A percentile compares a stretch with the other conserved stretches of the same genome.
phyloP scores from a whole-genome alignment of 2,797 vertebrate species.

The Epinephelus coioides region DNA sequence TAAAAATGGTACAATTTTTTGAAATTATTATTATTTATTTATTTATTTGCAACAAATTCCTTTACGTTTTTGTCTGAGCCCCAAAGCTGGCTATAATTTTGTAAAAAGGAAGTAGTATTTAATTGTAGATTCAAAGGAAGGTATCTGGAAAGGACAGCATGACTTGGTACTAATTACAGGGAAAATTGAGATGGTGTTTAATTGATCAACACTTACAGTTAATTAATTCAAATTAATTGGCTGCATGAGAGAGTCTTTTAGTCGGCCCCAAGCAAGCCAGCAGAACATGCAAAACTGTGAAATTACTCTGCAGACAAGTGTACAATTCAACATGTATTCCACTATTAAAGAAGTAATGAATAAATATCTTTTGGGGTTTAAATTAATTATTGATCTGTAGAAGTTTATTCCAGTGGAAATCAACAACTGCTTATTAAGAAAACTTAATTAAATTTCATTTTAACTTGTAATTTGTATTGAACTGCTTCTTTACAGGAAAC shows the following conservation, averaged over 20 bases:
- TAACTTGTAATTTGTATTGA: neutral
- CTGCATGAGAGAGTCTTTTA: neutral
- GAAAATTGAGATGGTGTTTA: neutral
- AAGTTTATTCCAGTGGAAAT: neutral
- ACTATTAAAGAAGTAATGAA: neutral
- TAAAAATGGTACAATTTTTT: neutral
- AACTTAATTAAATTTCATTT: neutral
- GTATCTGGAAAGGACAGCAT: neutral
- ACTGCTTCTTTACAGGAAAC: neutral
- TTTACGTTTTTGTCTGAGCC: neutral
- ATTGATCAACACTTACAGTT: slow-evolving; percentile 6
- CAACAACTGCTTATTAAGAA: neutral
- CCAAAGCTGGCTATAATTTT: neutral
- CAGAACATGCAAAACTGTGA: neutral
- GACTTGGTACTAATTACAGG: neutral
- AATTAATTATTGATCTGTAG: neutral
- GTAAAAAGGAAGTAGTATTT: neutral
- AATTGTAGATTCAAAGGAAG: neutral
- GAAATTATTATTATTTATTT: no score
- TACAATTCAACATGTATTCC: no score
- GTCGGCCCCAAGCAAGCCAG: neutral
- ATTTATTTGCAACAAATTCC: no score
- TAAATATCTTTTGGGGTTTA: neutral
- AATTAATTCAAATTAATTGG: neutral
- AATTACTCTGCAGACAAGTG: neutral